Percentiles rank a stretch among this genome's conserved stretches.
Evolutionary conservation across 2,888 invertebrate genomes (phyloP).

Genomic region (Ptychoptera contaminata): DNA sequence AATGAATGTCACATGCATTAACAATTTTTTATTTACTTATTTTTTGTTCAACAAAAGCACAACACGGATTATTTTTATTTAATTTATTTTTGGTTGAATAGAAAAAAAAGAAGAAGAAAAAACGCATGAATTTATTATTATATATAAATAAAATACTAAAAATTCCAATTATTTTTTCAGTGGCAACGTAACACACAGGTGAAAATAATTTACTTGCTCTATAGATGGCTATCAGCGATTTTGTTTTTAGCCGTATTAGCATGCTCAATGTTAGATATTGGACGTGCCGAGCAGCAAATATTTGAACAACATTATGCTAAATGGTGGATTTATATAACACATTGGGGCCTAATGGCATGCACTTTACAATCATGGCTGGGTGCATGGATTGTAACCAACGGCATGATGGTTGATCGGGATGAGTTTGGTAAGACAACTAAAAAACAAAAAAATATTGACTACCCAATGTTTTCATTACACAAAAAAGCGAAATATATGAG

Average conservation of each 20-base stretch:
- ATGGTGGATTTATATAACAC: conserved; percentile 33
- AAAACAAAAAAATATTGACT: neutral
- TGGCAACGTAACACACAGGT: conserved; percentile 32
- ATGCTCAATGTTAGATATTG: conserved; percentile 30
- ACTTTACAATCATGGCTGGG: conserved; percentile 30
- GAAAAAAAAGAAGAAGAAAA: neutral
- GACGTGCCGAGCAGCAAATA: conserved; percentile 27
- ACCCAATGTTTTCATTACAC: too few relatives aligned
- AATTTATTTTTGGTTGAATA: too few relatives aligned
- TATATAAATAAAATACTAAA: neutral
- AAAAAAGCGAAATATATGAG: too few relatives aligned
- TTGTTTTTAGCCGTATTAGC: conserved; percentile 30
- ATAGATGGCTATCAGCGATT: conserved; percentile 32
- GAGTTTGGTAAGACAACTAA: conserved; percentile 19
- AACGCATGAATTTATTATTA: neutral
- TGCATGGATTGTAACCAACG: conserved; percentile 32
- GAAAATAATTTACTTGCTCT: conserved; percentile 30
- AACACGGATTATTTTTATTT: neutral
- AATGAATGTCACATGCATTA: too few relatives aligned
- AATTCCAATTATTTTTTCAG: conserved; percentile 13
- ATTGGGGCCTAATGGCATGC: conserved; percentile 30
- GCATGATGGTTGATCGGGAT: conserved; percentile 33
- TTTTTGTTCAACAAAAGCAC: too few relatives aligned
- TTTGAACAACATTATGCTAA: conserved; percentile 31
- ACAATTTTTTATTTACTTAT: too few relatives aligned